A percentile compares a stretch with the other conserved stretches of the same genome.
These are phyloP conservation scores for Misgurnus anguillicaudatus DNA, from an alignment of 2,113 vertebrate genomes.

Conservation along the genomic window DNA sequence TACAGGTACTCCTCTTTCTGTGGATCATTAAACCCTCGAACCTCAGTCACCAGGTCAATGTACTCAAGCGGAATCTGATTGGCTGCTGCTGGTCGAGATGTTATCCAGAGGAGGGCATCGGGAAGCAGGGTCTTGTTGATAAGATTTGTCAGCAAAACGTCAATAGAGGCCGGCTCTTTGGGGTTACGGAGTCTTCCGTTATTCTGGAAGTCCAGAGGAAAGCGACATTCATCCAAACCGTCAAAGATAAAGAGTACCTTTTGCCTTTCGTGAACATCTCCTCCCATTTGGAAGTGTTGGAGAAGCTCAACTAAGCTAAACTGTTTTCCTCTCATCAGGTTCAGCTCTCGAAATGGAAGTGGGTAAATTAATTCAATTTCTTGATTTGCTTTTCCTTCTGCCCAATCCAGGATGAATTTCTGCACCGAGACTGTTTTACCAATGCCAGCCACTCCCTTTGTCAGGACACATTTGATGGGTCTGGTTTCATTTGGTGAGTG, in stretches of 20 bases:
- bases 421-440: conserved; percentile 43
- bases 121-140: conserved; percentile 45
- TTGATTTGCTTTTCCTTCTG: conserved; percentile 36
- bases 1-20: conserved; percentile 50
- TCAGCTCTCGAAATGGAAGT: conserved; percentile 45
- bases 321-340: conserved; percentile 33
- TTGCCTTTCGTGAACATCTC: neutral
- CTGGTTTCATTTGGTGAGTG: neutral
- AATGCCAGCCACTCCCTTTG: conserved; percentile 41
- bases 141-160: conserved; percentile 47
- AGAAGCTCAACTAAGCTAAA: conserved; percentile 39
- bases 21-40: conserved; percentile 50
- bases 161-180: conserved; percentile 12
- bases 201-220: conserved; percentile 48
- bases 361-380: conserved; percentile 43
- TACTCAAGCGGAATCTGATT: conserved; percentile 37
- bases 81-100: conserved; percentile 45
- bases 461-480: conserved; percentile 41
- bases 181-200: conserved; percentile 21
- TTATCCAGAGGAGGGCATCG: conserved; percentile 42
- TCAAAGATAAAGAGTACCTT: conserved; percentile 46
- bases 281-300: conserved; percentile 38
- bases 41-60: conserved; percentile 42
- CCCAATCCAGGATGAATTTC: conserved; percentile 49
- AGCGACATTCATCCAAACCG: conserved; percentile 44